Conservation (phyloP, 2,797 vertebrate genomes). For the Sylvia borin region DNA sequence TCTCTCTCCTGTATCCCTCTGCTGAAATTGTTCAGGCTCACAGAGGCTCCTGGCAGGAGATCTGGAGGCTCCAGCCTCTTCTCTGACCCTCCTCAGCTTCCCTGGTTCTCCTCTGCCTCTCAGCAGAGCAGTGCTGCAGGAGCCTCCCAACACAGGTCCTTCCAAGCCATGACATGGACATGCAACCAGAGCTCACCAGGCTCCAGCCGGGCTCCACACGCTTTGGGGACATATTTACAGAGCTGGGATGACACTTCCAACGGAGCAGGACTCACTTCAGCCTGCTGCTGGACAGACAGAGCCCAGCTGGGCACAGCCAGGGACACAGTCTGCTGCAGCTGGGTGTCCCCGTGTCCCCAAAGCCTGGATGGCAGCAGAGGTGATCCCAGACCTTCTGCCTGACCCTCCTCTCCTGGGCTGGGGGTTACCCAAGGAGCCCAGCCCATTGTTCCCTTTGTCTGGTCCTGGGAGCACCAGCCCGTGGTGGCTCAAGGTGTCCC, state of each 20-base stretch:
- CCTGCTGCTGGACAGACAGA: neutral
- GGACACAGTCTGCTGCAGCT: rapidly evolving
- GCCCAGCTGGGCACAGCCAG: rapidly evolving
- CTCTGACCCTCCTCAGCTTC: neutral
- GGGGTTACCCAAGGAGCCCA: neutral
- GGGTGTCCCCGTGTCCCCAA: rapidly evolving
- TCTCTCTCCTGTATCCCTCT: neutral
- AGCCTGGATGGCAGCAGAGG: neutral
- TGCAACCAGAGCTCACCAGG: neutral
- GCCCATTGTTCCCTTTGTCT: conserved; percentile 46
- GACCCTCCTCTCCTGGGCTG: neutral
- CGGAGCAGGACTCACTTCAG: neutral
- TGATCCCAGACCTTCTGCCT: neutral
- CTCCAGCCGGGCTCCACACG: neutral
- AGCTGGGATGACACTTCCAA: neutral
- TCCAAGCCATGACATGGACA: rapidly evolving
- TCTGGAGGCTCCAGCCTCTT: neutral
- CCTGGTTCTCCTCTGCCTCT: neutral
- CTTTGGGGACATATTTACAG: neutral
- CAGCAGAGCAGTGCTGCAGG: neutral
- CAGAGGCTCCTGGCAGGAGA: neutral
- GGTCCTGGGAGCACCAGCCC: neutral
- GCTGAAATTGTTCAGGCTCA: neutral
- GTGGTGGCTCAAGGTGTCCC: rapidly evolving
- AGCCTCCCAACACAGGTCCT: neutral